Evolutionary conservation across 2,797 vertebrate genomes (phyloP).

Genomic region (Scolopax rusticola): DNA sequence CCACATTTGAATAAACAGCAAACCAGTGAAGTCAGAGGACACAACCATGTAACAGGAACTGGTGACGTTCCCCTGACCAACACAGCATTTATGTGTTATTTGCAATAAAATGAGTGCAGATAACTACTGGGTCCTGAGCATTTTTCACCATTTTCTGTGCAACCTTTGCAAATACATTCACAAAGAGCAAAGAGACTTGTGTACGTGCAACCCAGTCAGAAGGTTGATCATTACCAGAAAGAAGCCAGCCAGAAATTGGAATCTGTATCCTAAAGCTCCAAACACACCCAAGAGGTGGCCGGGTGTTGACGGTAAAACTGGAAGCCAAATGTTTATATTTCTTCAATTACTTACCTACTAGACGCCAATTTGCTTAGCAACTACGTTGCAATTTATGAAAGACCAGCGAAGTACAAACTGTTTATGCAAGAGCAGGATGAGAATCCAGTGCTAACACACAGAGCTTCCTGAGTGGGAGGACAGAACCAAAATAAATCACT

Average conservation of each 20-base stretch:
- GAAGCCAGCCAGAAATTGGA: slow-evolving; percentile 53
- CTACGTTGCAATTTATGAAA: slow-evolving; percentile 58
- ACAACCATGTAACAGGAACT: not conserved
- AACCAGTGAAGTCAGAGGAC: not conserved
- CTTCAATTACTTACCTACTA: slow-evolving; percentile 55
- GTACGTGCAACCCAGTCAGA: not conserved
- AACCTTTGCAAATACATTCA: not conserved
- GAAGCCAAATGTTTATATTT: slow-evolving; percentile 69
- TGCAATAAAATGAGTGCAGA: not conserved
- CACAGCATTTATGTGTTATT: not conserved
- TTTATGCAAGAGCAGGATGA: slow-evolving; percentile 43
- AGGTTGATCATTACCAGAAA: slow-evolving; percentile 30
- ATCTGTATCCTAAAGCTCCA: slow-evolving; percentile 68
- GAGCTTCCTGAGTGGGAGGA: not conserved
- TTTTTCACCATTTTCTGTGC: not conserved
- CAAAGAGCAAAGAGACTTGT: not conserved
- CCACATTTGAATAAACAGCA: not conserved
- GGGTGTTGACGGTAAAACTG: slow-evolving; percentile 54
- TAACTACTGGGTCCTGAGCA: not conserved
- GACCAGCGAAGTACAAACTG: slow-evolving; percentile 50
- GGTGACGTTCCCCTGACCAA: not conserved
- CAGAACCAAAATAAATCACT: not conserved
- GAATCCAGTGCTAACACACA: slow-evolving; percentile 32
- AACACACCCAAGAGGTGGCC: slow-evolving; percentile 73
- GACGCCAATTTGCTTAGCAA: slow-evolving; percentile 73